Evolutionary conservation across 1,140 invertebrate species (phyloP).

Genomic region (Halesus radiatus): DNA sequence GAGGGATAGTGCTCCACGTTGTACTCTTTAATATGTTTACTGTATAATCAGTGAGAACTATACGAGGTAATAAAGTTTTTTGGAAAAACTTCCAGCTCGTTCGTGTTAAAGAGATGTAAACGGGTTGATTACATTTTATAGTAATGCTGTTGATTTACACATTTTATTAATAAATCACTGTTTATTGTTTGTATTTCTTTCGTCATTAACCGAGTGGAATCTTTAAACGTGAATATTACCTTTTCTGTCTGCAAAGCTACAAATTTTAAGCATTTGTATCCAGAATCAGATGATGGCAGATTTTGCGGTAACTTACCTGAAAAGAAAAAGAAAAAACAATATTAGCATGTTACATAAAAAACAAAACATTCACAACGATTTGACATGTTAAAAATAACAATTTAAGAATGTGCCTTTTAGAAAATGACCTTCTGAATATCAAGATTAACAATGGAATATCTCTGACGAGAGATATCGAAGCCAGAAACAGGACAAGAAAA

Average conservation of each 20-base stretch:
- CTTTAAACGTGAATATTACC: not conserved
- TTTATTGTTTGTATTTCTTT: not conserved
- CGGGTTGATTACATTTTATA: no score
- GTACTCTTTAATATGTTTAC: not conserved
- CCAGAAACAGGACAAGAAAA: no score
- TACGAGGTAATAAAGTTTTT: slow-evolving; percentile 35
- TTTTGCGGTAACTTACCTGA: slow-evolving; percentile 10
- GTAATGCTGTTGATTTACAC: no score
- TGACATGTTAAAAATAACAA: not conserved
- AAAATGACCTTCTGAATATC: no score
- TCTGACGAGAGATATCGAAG: no score
- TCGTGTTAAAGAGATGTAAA: no score
- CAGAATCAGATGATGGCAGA: not conserved
- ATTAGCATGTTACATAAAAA: not conserved
- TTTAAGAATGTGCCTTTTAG: no score
- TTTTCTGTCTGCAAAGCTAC: not conserved
- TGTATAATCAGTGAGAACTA: slow-evolving; percentile 1
- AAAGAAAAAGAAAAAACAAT: slow-evolving; percentile 11
- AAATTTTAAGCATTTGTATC: not conserved
- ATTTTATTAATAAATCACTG: not conserved
- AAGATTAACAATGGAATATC: no score
- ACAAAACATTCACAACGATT: not conserved
- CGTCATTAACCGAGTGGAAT: not conserved
- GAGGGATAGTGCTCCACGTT: not conserved
- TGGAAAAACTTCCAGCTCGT: not conserved